Base-by-base conservation (phyloP, 2,888 invertebrate genomes). In the Eupelmus urozonus region DNA sequence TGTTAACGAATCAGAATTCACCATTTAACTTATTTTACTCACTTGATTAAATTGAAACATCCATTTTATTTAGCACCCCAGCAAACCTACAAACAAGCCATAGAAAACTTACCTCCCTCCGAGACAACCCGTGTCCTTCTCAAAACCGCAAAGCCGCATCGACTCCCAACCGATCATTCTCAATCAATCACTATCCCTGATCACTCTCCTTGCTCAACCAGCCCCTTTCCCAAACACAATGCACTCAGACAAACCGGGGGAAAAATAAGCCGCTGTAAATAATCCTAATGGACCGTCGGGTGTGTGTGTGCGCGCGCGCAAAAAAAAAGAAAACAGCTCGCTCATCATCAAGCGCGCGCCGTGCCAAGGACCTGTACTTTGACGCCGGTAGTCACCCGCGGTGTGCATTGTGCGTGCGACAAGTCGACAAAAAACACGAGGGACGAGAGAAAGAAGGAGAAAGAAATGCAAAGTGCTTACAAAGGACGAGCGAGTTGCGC, bases 251-350 rank as follows among this genome's bases (percentile, higher is more conserved):
- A n/a, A n/a, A n/a, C n/a, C n/a, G n/a, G n/a, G n/a, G n/a, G n/a
- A 60, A n/a, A 60, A 55, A 57, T 23, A 60, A 62, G 60, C 57
- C 55, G 55, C 65, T 18, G 23, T 65, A 65, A 73, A 73, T 73
- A 73, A 73, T 73, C 73, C 63, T 73, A 73, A 73, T 73, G 73
- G 73, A 73, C 55, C 57, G 57, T 59, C 45, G 70, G 20, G 42
- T 18, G n/a, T n/a, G n/a, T n/a, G n/a, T n/a, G n/a, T 16, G n/a
- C 42, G 42, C 42, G 25, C 62, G 7, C 25, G 45, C 16, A 65
- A 49, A 63, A 45, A 9, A 66, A 66, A 66, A 27, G 53, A 69
- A 40, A 57, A 23, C 34, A 20, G 16, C 34, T 59, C 34, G 34
- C 59, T 59, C 59, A 59, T 59, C 59, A 34, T 59, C 59, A 18